Conservation (phyloP, 2,113 vertebrate genomes). For the Indri indri region DNA sequence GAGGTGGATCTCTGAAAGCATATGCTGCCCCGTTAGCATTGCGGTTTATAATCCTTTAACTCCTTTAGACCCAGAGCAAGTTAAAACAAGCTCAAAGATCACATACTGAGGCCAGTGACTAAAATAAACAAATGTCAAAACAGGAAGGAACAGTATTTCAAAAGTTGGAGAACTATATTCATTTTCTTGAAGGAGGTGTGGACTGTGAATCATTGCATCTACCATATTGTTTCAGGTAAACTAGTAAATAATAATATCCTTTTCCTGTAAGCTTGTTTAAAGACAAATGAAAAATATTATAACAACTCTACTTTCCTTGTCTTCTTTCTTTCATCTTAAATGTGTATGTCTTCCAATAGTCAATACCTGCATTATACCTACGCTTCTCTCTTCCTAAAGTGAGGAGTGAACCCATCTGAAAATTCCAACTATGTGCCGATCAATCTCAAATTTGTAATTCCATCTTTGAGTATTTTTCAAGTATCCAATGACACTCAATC, state of each 20-base stretch:
- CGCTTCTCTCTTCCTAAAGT: background rate
- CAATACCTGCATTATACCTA: background rate
- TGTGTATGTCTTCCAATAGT: background rate
- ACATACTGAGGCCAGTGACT: background rate
- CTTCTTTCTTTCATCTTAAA: background rate
- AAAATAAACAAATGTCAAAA: background rate
- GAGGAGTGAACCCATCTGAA: background rate
- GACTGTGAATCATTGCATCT: background rate
- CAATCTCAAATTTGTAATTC: background rate
- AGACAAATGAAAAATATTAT: background rate
- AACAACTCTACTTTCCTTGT: background rate
- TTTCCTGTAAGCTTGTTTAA: background rate
- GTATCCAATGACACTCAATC: background rate
- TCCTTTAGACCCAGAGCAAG: slow-evolving; percentile 22
- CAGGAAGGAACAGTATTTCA: background rate
- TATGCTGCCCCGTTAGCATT: slow-evolving; percentile 45
- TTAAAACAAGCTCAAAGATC: background rate
- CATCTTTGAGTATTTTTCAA: background rate
- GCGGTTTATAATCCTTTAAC: slow-evolving; percentile 54
- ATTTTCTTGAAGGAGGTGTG: background rate
- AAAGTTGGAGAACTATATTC: background rate
- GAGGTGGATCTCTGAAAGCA: slow-evolving; percentile 31
- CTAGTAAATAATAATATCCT: background rate
- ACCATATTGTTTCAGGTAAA: background rate
- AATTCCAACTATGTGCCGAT: background rate